phyloP scores from a whole-genome alignment of 2,888 invertebrate species.

The Hydrotaea cyrtoneurina region DNA sequence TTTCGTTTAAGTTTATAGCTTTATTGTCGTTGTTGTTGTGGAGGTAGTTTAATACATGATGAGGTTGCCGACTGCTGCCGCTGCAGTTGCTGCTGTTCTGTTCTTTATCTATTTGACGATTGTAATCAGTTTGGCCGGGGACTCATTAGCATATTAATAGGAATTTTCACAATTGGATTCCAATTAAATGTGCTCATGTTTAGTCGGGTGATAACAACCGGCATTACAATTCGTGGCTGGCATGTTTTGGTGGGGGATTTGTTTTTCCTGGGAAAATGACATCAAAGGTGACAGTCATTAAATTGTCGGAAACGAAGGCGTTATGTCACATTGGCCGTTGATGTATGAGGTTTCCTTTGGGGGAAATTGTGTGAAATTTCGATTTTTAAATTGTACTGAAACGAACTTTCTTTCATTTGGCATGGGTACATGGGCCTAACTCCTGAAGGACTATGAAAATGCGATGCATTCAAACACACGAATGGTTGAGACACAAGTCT shows the following conservation, averaged over 20 bases:
- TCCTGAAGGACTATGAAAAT: too few relatives aligned
- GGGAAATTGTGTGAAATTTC: not conserved
- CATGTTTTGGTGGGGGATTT: not conserved
- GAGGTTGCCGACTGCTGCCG: not conserved
- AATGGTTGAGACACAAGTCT: too few relatives aligned
- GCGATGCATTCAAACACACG: too few relatives aligned
- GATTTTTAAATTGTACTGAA: too few relatives aligned
- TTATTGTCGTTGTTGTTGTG: constrained; percentile 13
- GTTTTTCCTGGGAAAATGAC: constrained; percentile 15
- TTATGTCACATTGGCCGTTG: not conserved
- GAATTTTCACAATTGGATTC: constrained; percentile 35
- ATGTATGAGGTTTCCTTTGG: not conserved
- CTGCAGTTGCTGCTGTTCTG: not conserved
- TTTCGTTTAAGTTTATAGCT: constrained; percentile 22
- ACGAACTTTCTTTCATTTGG: too few relatives aligned
- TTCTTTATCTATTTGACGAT: constrained; percentile 33
- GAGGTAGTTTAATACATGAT: not conserved
- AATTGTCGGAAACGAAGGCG: not conserved
- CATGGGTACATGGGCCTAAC: too few relatives aligned
- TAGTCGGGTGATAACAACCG: constrained; percentile 19
- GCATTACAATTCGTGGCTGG: not conserved
- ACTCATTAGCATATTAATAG: constrained; percentile 39
- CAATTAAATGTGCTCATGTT: constrained; percentile 38
- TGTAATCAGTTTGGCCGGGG: constrained; percentile 31
- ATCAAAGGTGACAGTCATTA: not conserved